These are phyloP conservation scores for Trypoxylon attenuatum DNA, from an alignment of 2,888 invertebrate species.

Conservation along the genomic window DNA sequence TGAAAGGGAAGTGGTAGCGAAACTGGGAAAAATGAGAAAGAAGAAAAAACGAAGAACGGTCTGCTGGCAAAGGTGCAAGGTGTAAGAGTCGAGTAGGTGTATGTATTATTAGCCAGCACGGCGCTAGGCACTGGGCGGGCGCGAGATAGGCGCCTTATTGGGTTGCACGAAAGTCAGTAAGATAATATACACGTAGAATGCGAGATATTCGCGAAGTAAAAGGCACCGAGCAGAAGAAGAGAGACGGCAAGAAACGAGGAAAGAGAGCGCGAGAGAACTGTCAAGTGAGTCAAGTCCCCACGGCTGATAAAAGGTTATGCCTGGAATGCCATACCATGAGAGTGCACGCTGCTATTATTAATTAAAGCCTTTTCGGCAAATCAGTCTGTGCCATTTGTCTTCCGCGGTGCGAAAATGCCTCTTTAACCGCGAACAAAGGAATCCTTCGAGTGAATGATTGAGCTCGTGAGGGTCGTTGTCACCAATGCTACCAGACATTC, in stretches of 20 bases:
- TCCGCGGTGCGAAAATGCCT: not conserved
- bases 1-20: too few species aligned
- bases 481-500: too few species aligned
- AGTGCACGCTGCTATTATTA: slow-evolving; percentile 62
- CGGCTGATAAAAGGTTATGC: slow-evolving; percentile 70
- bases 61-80: too few species aligned
- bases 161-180: slow-evolving; percentile 62
- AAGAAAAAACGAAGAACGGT: too few species aligned
- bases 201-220: slow-evolving; percentile 63
- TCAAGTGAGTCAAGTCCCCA: slow-evolving; percentile 59
- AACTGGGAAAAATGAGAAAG: too few species aligned
- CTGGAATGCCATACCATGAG: slow-evolving; percentile 69
- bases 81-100: too few species aligned
- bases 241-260: slow-evolving; percentile 18
- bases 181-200: slow-evolving; percentile 67
- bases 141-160: slow-evolving; percentile 56
- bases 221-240: slow-evolving; percentile 51
- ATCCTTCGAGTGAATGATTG: too few species aligned
- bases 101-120: slow-evolving; percentile 60
- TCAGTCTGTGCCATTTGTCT: not conserved
- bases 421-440: too few species aligned
- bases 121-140: slow-evolving; percentile 48
- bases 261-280: not conserved
- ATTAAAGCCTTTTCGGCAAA: slow-evolving; percentile 51
- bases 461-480: too few species aligned